phyloP scores from a whole-genome alignment of 1,140 invertebrate genomes.

The Pseudobourletiella spinata region DNA sequence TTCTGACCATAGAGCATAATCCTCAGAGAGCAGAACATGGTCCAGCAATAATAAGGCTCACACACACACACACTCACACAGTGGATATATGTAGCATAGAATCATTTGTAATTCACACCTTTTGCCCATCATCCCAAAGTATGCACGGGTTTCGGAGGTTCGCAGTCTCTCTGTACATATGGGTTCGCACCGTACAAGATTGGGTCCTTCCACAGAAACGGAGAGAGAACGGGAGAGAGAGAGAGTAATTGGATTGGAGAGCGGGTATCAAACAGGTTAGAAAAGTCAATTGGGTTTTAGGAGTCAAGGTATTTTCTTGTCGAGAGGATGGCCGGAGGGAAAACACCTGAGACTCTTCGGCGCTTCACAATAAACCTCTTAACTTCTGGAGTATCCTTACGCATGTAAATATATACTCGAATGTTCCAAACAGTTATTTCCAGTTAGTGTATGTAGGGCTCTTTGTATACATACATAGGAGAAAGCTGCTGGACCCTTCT shows the following conservation, averaged over 20 bases:
- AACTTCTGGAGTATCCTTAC: not conserved
- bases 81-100: not conserved
- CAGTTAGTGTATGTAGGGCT: not conserved
- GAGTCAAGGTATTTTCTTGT: slow-evolving; percentile 10
- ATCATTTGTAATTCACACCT: slow-evolving; percentile 4
- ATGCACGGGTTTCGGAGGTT: no score
- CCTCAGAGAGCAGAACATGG: no score
- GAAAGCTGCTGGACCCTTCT: not conserved
- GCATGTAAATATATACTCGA: not conserved
- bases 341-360: slow-evolving; percentile 36
- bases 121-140: no score
- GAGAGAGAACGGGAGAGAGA: no score
- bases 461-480: not conserved
- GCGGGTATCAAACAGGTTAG: slow-evolving; percentile 22
- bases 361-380: slow-evolving; percentile 16
- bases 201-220: no score
- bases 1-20: no score
- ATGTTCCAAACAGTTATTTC: not conserved
- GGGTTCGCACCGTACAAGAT: no score
- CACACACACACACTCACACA: no score
- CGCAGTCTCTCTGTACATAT: not conserved
- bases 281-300: slow-evolving; percentile 30
- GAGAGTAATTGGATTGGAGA: slow-evolving; percentile 30
- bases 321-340: slow-evolving; percentile 10
- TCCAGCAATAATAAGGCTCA: no score